Base-by-base conservation (phyloP, 1,140 invertebrate genomes). In the Mactra quadrangularis region DNA sequence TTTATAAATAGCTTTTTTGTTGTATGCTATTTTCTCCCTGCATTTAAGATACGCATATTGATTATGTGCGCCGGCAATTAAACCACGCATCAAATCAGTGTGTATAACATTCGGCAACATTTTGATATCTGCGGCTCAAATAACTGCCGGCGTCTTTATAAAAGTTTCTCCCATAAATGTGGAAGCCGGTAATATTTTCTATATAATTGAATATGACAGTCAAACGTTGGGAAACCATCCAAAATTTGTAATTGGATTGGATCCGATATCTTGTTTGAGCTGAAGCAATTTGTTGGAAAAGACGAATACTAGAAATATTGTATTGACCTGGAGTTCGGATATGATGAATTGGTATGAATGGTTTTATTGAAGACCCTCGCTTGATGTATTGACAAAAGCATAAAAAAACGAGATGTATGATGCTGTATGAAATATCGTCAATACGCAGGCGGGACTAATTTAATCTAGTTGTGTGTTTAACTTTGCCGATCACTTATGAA, bases 121-220 rank as follows among this genome's bases (percentile, higher is more conserved):
- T 64, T 31, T 45, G 60, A 64, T 64, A 64, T 64, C 38, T 64
- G 60, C 60, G 60, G 60, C 35, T 38, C 60, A 22, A 52, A 75
- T 75, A 75, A 75, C 41, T 75, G 53, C 57, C 55, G 55, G 27
- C 50, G 52, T 31, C 52, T 59, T 57, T 7, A 15, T 59, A 55
- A 75, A 53, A 75, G 25, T 55, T 41, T n/a, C n/a, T n/a, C 55
- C 41, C 71, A 59, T 75, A 57, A 53, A 38, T 31, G 52, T 31
- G 33, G 55, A 57, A 59, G 35, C 38, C 53, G 38, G 50, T 75
- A 62, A 77, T 64, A 77, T 64, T 77, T 74, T 77, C 74, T 41
- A 64, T 27, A 64, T 62, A 64, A 77, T 77, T 77, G 74, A 77
- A 77, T 77, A 77, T 77, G 74, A 77, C 74, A 77, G 74, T 77